phyloP scores from a whole-genome alignment of 2,888 invertebrate species.

The Fragum whitleyi region DNA sequence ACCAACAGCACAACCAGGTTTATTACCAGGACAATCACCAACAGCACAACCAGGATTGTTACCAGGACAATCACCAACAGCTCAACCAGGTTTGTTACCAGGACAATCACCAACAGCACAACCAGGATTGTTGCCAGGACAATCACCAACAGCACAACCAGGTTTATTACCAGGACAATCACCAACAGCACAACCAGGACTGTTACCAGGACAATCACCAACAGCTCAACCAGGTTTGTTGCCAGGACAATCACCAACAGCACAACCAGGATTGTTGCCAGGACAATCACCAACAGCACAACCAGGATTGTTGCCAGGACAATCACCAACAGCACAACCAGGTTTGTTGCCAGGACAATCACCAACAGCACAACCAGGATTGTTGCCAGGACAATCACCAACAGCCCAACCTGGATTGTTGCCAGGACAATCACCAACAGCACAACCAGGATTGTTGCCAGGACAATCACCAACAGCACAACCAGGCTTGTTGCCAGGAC shows the following conservation, averaged over 20 bases:
- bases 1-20: slow-evolving; percentile 36
- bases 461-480: slow-evolving; percentile 56
- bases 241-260: slow-evolving; percentile 48
- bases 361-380: slow-evolving; percentile 36
- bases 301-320: slow-evolving; percentile 36
- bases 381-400: slow-evolving; percentile 51
- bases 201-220: slow-evolving; percentile 45
- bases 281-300: slow-evolving; percentile 55
- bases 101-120: slow-evolving; percentile 56
- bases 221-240: slow-evolving; percentile 46
- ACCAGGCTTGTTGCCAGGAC: slow-evolving; percentile 38
- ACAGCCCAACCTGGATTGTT: slow-evolving; percentile 48
- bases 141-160: slow-evolving; percentile 60
- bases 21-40: slow-evolving; percentile 50
- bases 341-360: slow-evolving; percentile 56
- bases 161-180: slow-evolving; percentile 29
- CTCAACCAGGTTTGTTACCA: slow-evolving; percentile 22
- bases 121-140: slow-evolving; percentile 37
- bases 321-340: slow-evolving; percentile 36
- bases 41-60: slow-evolving; percentile 48
- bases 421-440: slow-evolving; percentile 46
- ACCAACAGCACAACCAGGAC: slow-evolving; percentile 52
- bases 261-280: slow-evolving; percentile 37
- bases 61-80: slow-evolving; percentile 46
- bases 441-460: slow-evolving; percentile 22